phyloP scores from a whole-genome alignment of 1,140 invertebrate species.

The Drosophila sp. region DNA sequence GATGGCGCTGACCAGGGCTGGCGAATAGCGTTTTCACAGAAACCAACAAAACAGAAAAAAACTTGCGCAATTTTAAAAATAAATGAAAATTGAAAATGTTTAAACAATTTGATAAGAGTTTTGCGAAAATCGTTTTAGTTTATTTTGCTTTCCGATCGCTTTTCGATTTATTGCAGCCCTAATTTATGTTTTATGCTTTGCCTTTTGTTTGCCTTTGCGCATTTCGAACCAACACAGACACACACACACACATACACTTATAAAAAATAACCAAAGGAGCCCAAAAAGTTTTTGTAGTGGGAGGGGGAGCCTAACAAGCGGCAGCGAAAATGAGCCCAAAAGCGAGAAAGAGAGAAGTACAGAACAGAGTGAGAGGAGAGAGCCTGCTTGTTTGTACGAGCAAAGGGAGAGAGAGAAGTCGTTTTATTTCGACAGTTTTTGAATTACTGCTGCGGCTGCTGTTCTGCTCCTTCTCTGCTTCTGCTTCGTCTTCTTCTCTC shows the following conservation, averaged over 20 bases:
- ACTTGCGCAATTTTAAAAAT: constrained; percentile 50
- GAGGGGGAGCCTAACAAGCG: constrained; percentile 42
- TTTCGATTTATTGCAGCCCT: constrained; percentile 11
- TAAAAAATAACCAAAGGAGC: constrained; percentile 36
- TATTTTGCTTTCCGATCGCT: not conserved
- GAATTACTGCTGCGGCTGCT: constrained; percentile 52
- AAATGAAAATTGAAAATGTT: not conserved
- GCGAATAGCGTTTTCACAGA: not conserved
- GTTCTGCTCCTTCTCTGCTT: constrained; percentile 24
- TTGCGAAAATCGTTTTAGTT: not conserved
- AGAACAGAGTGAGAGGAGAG: constrained; percentile 16
- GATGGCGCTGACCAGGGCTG: constrained; percentile 14
- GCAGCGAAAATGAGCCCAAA: constrained; percentile 57
- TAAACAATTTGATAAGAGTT: not conserved
- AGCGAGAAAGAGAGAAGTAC: constrained; percentile 40
- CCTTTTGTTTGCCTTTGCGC: constrained; percentile 33
- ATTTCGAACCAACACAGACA: constrained; percentile 24
- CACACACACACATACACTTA: constrained; percentile 21
- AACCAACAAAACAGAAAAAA: constrained; percentile 31
- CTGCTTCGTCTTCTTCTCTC: constrained; percentile 28
- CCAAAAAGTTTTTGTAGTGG: constrained; percentile 26
- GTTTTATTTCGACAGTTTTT: constrained; percentile 80
- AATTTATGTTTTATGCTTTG: constrained; percentile 22
- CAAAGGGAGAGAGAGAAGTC: constrained; percentile 48
- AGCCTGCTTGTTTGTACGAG: not conserved